Conservation (phyloP, 2,113 vertebrate genomes). For the Ictalurus furcatus region DNA sequence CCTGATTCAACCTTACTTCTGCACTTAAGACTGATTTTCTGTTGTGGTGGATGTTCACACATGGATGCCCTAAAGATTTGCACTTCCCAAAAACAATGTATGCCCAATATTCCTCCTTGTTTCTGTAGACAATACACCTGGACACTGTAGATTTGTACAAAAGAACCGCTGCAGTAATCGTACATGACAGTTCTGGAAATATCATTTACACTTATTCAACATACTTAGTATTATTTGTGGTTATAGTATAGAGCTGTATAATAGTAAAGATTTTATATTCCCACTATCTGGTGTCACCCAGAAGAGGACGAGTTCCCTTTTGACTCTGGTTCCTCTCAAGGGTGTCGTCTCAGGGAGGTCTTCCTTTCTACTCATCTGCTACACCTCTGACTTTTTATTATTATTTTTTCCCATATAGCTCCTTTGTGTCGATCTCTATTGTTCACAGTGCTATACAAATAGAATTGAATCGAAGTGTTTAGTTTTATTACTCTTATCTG, state of each 20-base stretch:
- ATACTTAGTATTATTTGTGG: not conserved
- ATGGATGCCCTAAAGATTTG: not conserved
- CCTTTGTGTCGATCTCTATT: not conserved
- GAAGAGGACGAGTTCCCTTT: not conserved
- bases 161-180: not conserved
- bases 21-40: not conserved
- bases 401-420: not conserved
- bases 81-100: not conserved
- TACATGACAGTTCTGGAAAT: not conserved
- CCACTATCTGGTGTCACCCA: not conserved
- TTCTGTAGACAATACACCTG: not conserved
- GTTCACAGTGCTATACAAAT: not conserved
- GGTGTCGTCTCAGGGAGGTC: not conserved
- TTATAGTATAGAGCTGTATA: not conserved
- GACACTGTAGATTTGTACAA: not conserved
- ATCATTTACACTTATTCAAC: not conserved
- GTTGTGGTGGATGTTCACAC: not conserved
- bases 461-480: not conserved
- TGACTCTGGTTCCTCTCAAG: not conserved
- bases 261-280: not conserved
- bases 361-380: not conserved
- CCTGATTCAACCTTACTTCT: not conserved
- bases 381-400: no score
- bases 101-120: not conserved
- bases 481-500: slow-evolving; percentile 14